Evolutionary conservation across 1,140 invertebrate genomes (phyloP), one percentile per base, ranked within the genome.

Genomic region (Eulimnadia texana): DNA sequence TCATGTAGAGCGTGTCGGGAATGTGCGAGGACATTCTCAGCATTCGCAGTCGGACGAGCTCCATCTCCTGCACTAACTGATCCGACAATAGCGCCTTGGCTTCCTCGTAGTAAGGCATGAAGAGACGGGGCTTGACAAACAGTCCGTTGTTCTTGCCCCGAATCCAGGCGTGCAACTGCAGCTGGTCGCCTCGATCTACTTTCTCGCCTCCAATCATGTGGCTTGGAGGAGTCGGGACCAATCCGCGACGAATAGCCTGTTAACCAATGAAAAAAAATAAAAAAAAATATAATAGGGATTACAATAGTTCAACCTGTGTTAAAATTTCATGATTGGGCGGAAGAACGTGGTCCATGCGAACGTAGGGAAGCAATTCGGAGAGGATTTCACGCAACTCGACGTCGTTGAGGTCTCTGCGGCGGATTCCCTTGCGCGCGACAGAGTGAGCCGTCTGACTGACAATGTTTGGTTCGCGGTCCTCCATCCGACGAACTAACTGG

Each of bases 1-100:
- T 86, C 93, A 96, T 95, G 70, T 95, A 96, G 25, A 95, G 75
- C 1, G 91, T 91, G 73, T 96, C 93, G 0, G 92, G 92, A 69
- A 94, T 93, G 60, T 75, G 71, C 13, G 76, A 76, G n/a, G 74
- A 73, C 65, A 73, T 72, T 64, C 64, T 61, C 20, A 72, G 66
- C 58, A 68, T 69, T 58, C 86, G 78, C 68, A 87, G 77, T 22
- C 85, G 79, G 62, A 88, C 77, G 54, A 88, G 69, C 69, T 90
- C 87, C 33, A 81, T 82, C 71, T 89, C 88, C 67, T 85, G 83
- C 57, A 86, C 80, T 69, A 87, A 78, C 68, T 88, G 84, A 72
- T 91, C 88, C 70, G 91, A 89, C 27, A 94, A 78, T 64, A 92
- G 74, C 59, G 81, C 79, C 82, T 93, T 93, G 1, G 90, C 83